Percentiles rank a stretch among this genome's conserved stretches.
phyloP scores from a whole-genome alignment of 2,888 invertebrate species.

The Hyposoter dolosus region DNA sequence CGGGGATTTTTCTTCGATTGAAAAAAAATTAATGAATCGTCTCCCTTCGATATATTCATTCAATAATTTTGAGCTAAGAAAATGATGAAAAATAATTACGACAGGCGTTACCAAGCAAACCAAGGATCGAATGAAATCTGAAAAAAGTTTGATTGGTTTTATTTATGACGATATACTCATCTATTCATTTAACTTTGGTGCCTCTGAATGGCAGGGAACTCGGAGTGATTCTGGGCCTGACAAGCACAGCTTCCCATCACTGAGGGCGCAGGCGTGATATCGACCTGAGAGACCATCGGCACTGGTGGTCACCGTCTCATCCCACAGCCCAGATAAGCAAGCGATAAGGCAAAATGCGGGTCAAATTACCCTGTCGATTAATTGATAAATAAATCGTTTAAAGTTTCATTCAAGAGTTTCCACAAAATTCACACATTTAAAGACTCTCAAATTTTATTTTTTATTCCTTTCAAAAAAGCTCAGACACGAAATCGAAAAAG shows the following conservation, averaged over 20 bases:
- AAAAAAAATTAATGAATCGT: neutral
- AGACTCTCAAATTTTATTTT: neutral
- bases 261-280: conserved; percentile 79
- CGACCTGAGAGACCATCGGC: conserved; percentile 75
- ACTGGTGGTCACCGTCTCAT: conserved; percentile 38
- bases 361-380: conserved; percentile 2
- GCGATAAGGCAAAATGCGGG: conserved; percentile 31
- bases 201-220: neutral
- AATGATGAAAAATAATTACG: neutral
- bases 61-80: neutral
- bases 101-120: too few species aligned
- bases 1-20: too few species aligned
- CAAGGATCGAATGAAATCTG: neutral
- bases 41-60: neutral
- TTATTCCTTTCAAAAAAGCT: neutral
- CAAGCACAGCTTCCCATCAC: conserved; percentile 58
- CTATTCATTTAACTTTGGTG: neutral
- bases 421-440: neutral
- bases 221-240: conserved; percentile 61
- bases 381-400: neutral
- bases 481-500: neutral
- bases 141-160: neutral
- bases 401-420: neutral
- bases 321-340: conserved; percentile 20
- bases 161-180: neutral